These are phyloP conservation scores for Melanchra persicariae DNA, from an alignment of 2,888 invertebrate genomes.

Conservation along the genomic window DNA sequence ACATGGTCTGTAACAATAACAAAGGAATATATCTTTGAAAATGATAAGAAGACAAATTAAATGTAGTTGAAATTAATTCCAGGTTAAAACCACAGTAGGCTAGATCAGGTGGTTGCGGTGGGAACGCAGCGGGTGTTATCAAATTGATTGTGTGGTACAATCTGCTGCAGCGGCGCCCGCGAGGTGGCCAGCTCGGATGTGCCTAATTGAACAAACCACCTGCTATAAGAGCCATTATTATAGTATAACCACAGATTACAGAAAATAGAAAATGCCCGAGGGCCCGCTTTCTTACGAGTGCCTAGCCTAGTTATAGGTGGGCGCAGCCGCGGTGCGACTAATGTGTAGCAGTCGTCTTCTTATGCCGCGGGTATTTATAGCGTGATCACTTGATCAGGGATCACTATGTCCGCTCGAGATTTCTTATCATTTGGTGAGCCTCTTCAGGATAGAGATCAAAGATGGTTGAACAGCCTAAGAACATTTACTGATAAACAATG, in stretches of 20 bases:
- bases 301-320: slow-evolving; percentile 80
- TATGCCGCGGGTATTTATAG: slow-evolving; percentile 49
- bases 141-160: slow-evolving; percentile 71
- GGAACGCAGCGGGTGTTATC: slow-evolving; percentile 64
- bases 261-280: slow-evolving; percentile 88
- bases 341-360: slow-evolving; percentile 63
- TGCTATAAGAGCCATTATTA: slow-evolving; percentile 82
- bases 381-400: slow-evolving; percentile 36
- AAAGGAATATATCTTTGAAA: not conserved
- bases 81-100: slow-evolving; percentile 34
- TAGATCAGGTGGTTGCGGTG: slow-evolving; percentile 43
- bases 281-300: slow-evolving; percentile 85
- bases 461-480: not conserved
- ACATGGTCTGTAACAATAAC: slow-evolving; percentile 2
- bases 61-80: slow-evolving; percentile 19
- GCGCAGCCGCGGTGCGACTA: slow-evolving; percentile 71
- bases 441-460: not conserved
- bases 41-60: not conserved
- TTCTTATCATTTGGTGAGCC: not conserved
- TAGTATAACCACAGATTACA: slow-evolving; percentile 85
- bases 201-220: slow-evolving; percentile 84
- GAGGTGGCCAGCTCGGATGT: slow-evolving; percentile 72
- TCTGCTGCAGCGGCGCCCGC: slow-evolving; percentile 52
- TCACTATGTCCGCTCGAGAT: not conserved
- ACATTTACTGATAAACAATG: not conserved